Percentiles rank a stretch among this genome's conserved stretches.
phyloP scores from a whole-genome alignment of 2,113 vertebrate species.

The Merops nubicus region DNA sequence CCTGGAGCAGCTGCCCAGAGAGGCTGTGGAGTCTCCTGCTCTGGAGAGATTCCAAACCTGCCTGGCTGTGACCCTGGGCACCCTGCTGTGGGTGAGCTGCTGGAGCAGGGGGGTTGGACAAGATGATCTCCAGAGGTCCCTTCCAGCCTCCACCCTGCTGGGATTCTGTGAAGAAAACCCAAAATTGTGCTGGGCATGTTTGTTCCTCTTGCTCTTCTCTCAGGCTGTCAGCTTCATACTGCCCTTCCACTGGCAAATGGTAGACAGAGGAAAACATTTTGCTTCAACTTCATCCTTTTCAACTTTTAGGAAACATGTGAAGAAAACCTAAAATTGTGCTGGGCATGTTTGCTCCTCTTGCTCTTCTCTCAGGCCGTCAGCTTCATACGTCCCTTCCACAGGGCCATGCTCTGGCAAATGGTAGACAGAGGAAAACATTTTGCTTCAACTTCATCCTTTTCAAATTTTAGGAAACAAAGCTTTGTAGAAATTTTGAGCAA shows the following conservation, averaged over 20 bases:
- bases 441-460: background rate
- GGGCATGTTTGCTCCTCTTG: background rate
- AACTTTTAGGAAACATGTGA: background rate
- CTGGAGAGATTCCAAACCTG: no score
- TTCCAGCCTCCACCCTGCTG: no score
- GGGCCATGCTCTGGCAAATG: background rate
- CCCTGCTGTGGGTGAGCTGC: no score
- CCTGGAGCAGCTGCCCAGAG: no score
- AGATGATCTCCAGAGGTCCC: no score
- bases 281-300: background rate
- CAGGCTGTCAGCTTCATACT: fast-evolving
- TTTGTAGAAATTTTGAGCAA: background rate
- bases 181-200: background rate
- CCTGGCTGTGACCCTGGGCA: no score
- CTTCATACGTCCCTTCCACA: no score
- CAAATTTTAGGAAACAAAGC: background rate
- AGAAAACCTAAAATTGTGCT: background rate
- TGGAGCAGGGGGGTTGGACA: no score
- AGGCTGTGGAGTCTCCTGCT: no score
- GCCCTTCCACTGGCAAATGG: background rate
- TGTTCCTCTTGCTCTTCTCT: background rate
- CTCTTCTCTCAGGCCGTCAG: fast-evolving
- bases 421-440: no score
- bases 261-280: background rate
- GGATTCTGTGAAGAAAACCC: no score